These are phyloP conservation scores for Microplitis manilae DNA, from an alignment of 2,888 invertebrate genomes.

Conservation along the genomic window DNA sequence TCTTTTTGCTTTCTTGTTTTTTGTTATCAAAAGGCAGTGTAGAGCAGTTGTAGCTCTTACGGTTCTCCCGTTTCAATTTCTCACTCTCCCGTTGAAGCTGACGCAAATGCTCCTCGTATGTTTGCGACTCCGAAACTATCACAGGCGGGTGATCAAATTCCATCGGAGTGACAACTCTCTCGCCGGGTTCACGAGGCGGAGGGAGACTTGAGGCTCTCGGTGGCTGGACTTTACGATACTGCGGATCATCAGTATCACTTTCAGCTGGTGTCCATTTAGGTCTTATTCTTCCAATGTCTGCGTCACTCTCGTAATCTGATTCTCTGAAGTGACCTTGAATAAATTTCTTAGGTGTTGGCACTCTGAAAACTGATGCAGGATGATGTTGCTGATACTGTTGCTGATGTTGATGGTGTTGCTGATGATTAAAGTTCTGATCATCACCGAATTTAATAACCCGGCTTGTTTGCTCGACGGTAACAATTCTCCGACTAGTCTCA, in stretches of 20 bases:
- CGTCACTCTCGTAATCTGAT: slow-evolving; percentile 81
- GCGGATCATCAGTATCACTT: slow-evolving; percentile 75
- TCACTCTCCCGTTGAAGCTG: slow-evolving; percentile 62
- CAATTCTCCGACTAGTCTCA: slow-evolving; percentile 77
- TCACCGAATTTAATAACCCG: slow-evolving; percentile 80
- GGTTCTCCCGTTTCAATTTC: slow-evolving; percentile 56
- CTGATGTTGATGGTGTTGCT: slow-evolving; percentile 26
- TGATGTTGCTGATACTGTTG: slow-evolving; percentile 43
- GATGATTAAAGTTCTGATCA: slow-evolving; percentile 30
- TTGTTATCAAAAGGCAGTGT: slow-evolving; percentile 20
- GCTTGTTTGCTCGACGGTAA: slow-evolving; percentile 81
- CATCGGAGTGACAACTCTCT: slow-evolving; percentile 76
- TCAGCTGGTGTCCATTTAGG: slow-evolving; percentile 79
- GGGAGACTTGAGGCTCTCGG: slow-evolving; percentile 75
- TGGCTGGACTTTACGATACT: slow-evolving; percentile 77
- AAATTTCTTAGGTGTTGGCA: slow-evolving; percentile 78
- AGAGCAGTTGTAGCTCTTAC: slow-evolving; percentile 42
- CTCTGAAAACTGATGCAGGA: slow-evolving; percentile 53
- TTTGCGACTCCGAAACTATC: slow-evolving; percentile 64
- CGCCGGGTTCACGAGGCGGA: slow-evolving; percentile 64
- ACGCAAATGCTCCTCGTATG: slow-evolving; percentile 54
- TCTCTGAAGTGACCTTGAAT: slow-evolving; percentile 78
- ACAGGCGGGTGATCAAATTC: slow-evolving; percentile 76
- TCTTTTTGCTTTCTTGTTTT: slow-evolving; percentile 7
- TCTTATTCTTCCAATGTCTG: slow-evolving; percentile 76